Evolutionary conservation across 92 coral and sea anemone genomes (phyloP).

Genomic region (Zoanthus solanderi): DNA sequence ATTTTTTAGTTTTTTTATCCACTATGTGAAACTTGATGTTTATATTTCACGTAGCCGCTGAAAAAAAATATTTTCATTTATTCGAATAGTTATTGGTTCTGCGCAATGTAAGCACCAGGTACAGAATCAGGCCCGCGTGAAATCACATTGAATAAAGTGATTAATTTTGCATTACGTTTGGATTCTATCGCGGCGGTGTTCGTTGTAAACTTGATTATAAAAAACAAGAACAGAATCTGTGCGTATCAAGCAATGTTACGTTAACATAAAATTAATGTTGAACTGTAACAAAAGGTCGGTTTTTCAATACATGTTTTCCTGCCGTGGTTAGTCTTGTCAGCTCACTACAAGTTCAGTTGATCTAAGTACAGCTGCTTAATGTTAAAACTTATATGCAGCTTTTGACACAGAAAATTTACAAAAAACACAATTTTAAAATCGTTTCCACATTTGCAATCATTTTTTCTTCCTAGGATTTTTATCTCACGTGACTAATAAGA

Average conservation of each 20-base stretch:
- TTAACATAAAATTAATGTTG: no score
- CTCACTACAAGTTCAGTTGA: neutral
- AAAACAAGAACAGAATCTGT: neutral
- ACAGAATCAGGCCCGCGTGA: conserved; percentile 11
- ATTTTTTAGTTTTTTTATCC: neutral
- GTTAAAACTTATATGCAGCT: neutral
- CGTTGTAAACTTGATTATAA: neutral
- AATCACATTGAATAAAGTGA: conserved; percentile 28
- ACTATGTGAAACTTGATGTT: conserved; percentile 21
- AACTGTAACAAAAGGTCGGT: no score
- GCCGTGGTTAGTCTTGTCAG: neutral
- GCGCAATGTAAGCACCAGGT: conserved; percentile 42
- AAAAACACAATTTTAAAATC: no score
- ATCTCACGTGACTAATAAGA: neutral
- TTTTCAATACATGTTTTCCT: no score
- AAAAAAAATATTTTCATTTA: conserved; percentile 41
- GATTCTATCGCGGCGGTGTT: conserved; percentile 1
- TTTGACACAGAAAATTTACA: no score
- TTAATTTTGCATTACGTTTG: conserved; percentile 46
- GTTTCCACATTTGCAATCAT: neutral
- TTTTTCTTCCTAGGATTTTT: neutral
- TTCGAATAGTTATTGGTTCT: conserved; percentile 32
- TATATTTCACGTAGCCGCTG: conserved; percentile 17
- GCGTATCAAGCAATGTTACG: no score
- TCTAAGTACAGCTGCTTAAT: neutral